Percentiles rank a stretch among this genome's conserved stretches.
Evolutionary conservation across 2,113 vertebrate genomes (phyloP).

Genomic region (Nyctereutes procyonoides): DNA sequence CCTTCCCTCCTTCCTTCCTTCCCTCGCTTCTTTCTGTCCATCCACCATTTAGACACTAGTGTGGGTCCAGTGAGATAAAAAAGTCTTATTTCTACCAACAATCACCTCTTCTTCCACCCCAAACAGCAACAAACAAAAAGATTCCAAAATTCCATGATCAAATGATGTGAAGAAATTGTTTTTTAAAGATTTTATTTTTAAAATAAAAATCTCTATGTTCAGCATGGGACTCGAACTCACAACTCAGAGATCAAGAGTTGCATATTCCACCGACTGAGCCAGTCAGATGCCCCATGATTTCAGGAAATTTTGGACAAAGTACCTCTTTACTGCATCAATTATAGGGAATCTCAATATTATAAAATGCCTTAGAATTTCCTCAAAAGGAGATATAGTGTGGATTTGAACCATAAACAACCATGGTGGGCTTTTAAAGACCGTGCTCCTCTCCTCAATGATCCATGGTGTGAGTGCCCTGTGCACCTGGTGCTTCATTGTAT

Average conservation of each 20-base stretch:
- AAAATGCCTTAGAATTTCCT: not conserved
- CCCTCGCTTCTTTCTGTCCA: not conserved
- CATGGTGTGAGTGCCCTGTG: not conserved
- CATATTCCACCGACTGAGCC: not conserved
- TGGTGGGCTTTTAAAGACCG: not conserved
- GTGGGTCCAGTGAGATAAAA: not conserved
- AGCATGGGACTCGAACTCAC: not conserved
- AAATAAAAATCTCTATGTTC: not conserved
- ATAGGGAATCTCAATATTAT: not conserved
- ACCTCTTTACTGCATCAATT: not conserved
- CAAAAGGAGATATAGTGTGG: not conserved
- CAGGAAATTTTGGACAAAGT: not conserved
- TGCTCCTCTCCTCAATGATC: not conserved
- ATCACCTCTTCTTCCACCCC: not conserved
- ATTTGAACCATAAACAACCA: not conserved
- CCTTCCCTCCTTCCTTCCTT: not conserved
- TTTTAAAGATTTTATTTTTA: not conserved
- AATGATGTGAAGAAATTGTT: not conserved
- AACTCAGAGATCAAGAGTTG: not conserved
- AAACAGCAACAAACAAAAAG: not conserved
- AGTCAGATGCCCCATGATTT: not conserved
- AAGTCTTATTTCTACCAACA: not conserved
- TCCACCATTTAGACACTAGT: not conserved
- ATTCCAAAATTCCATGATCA: not conserved
- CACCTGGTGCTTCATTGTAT: not conserved